phyloP scores from a whole-genome alignment of 2,888 invertebrate genomes.

The Chloroclystis v-ata region DNA sequence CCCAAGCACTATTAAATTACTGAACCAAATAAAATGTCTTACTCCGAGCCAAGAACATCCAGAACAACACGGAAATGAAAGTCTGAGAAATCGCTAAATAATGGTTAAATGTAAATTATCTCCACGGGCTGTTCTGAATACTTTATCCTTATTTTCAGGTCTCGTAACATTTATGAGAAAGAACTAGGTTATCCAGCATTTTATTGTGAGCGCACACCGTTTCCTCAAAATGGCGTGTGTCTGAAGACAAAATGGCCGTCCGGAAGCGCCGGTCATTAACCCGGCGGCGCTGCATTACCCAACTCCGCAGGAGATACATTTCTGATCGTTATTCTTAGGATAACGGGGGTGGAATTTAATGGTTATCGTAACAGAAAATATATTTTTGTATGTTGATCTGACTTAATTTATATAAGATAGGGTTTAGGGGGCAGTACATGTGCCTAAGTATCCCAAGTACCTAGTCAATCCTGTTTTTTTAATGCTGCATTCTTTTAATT shows the following conservation, averaged over 20 bases:
- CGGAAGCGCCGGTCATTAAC: conserved; percentile 28
- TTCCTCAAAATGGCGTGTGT: conserved; percentile 12
- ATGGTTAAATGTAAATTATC: neutral
- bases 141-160: too few species aligned
- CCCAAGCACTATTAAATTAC: neutral
- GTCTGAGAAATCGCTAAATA: neutral
- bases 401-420: too few species aligned
- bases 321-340: conserved; percentile 2
- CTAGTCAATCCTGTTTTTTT: too few species aligned
- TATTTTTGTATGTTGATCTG: neutral
- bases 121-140: too few species aligned
- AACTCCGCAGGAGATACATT: conserved; percentile 2
- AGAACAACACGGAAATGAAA: neutral
- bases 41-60: neutral
- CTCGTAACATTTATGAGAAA: neutral
- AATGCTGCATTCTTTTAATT: too few species aligned
- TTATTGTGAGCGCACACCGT: neutral
- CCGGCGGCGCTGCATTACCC: conserved; percentile 12
- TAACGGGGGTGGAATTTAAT: neutral
- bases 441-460: too few species aligned
- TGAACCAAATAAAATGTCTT: conserved; percentile 2
- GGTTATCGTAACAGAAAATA: neutral
- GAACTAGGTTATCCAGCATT: neutral
- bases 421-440: too few species aligned
- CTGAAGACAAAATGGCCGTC: conserved; percentile 24